A percentile compares a stretch with the other conserved stretches of the same genome.
Evolutionary conservation across 1,140 invertebrate species (phyloP).

Genomic region (Subanguina moxae): DNA sequence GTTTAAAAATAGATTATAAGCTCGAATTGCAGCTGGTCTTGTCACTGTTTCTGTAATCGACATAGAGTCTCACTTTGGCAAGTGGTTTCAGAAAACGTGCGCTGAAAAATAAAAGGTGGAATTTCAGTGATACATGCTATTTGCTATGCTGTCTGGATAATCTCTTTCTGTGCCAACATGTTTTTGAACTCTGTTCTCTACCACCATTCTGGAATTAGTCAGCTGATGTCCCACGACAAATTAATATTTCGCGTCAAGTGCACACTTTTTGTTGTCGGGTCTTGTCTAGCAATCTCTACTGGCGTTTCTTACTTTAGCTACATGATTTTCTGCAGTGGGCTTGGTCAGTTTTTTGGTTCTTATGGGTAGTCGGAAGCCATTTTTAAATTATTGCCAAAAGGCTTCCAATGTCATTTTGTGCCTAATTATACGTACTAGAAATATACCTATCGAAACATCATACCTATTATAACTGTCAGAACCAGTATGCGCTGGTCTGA

Average conservation of each 20-base stretch:
- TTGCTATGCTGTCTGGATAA: constrained; percentile 52
- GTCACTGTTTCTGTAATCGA: constrained; percentile 53
- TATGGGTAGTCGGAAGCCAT: no score
- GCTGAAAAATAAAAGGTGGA: no score
- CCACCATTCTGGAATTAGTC: constrained; percentile 46
- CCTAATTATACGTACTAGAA: no score
- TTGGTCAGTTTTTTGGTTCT: constrained; percentile 43
- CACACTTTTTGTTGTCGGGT: constrained; percentile 40
- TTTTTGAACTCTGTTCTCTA: constrained; percentile 53
- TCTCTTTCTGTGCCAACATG: constrained; percentile 55
- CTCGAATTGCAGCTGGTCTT: constrained; percentile 27
- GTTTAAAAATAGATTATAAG: no score
- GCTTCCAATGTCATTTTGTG: no score
- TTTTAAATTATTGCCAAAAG: no score
- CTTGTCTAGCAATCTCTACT: constrained; percentile 54
- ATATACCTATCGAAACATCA: no score
- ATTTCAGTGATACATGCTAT: constrained; percentile 50
- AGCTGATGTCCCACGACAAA: constrained; percentile 41
- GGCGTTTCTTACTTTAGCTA: constrained; percentile 51
- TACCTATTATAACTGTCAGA: no score
- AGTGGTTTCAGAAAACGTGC: not conserved
- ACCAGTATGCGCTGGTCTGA: no score
- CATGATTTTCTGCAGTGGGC: constrained; percentile 36
- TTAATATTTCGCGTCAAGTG: constrained; percentile 50
- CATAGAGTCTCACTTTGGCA: constrained; percentile 49